A percentile compares a stretch with the other conserved stretches of the same genome.
These are phyloP conservation scores for Calosoma granatense DNA, from an alignment of 1,140 invertebrate genomes.

Conservation along the genomic window DNA sequence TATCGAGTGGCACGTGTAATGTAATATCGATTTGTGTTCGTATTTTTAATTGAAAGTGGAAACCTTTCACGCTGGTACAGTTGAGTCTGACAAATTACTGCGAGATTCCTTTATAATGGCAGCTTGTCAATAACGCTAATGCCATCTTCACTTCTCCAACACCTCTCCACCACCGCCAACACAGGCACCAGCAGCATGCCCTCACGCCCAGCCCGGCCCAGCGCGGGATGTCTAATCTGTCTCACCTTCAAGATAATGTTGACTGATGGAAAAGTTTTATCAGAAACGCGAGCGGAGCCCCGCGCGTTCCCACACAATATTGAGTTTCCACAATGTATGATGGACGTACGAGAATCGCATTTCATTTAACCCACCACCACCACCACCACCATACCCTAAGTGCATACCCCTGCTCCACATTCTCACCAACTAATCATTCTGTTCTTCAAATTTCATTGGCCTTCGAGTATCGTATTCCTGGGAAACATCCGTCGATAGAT, in stretches of 20 bases:
- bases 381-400: no score
- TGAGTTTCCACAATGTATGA: background rate
- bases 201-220: background rate
- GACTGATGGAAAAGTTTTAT: conserved; percentile 1
- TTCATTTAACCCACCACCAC: no score
- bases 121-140: conserved; percentile 2
- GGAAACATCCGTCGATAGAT: no score
- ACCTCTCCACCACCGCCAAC: background rate
- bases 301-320: background rate
- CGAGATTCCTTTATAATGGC: background rate
- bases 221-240: background rate
- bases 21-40: background rate
- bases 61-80: background rate
- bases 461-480: no score
- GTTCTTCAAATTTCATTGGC: no score
- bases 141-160: background rate
- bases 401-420: no score
- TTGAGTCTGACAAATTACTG: conserved; percentile 6
- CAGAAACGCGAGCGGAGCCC: no score
- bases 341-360: no score
- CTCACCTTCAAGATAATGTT: conserved; percentile 5
- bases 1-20: background rate
- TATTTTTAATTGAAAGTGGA: background rate
- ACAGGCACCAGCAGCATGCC: no score
- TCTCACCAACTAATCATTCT: no score